Base-by-base conservation (phyloP, 2,113 vertebrate genomes). In the Leptobrachium ailaonicum region DNA sequence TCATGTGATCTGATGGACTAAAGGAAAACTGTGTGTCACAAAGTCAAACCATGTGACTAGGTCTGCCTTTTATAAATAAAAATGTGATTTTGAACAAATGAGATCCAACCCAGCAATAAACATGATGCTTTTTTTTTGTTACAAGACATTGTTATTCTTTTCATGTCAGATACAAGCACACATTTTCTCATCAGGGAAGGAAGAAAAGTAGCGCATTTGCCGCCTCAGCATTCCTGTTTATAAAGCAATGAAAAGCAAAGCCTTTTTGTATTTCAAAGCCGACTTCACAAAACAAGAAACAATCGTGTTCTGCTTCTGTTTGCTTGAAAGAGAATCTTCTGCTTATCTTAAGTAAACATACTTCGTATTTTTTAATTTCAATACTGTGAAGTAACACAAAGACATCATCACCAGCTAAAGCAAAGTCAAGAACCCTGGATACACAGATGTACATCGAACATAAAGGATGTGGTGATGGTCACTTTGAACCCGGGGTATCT, bases 291-390 rank as follows among this genome's bases (percentile, higher is more conserved):
- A 79, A 66, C 70, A 54, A 79, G 69, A 66, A 66, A 71, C 32
- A 66, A 53, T 47, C 53, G 11, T 78, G 68, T 78, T 71, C 70
- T 5, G 41, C 75, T 41, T 32, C 75, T 32, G 66, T 40, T 14
- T 56, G 47, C 20, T 32, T 60, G 9, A 69, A 41, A 45, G 45
- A 77, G 41, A 13, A 58, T 44, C 44, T 68, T 69, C 66, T 77
- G 75, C 75, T 77, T 77, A 78, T 78, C 76, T 78, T 12, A 14
- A 47, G 54, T 69, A 71, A 78, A 71, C 67, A 78, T 45, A 63
- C 64, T 53, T 56, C 66, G 20, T 12, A 40, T 58, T 20, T 69
- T 45, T 12, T 44, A 63, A 10, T n/a, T 53, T 12, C 50, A 58
- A 41, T 40, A 68, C 47, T 5, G 75, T 41, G 1, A 66, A 47